phyloP scores from a whole-genome alignment of 2,113 vertebrate genomes.

The Sitta europaea region DNA sequence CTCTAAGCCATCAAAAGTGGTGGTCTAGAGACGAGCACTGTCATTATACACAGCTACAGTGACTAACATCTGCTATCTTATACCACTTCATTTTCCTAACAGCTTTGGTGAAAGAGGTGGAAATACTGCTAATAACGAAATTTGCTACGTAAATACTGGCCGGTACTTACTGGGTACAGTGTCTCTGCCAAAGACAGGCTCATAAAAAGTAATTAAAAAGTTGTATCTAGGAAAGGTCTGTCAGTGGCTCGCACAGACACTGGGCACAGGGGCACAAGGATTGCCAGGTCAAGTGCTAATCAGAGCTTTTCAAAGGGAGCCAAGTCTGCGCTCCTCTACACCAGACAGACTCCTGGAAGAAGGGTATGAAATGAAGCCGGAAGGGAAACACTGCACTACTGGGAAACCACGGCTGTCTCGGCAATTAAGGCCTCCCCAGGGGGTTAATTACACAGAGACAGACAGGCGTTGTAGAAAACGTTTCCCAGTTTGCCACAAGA shows the following conservation, averaged over 20 bases:
- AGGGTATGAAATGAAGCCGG: conserved; percentile 24
- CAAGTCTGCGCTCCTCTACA: conserved; percentile 24
- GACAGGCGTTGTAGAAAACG: neutral
- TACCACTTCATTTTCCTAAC: neutral
- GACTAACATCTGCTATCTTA: neutral
- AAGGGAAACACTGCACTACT: conserved; percentile 30
- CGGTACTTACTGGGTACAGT: neutral
- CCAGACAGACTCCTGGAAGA: neutral
- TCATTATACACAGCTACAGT: neutral
- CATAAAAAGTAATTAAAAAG: conserved; percentile 3
- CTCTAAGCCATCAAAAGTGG: fast-evolving
- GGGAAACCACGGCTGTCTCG: neutral
- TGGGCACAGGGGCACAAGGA: neutral
- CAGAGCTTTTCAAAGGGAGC: conserved; percentile 43
- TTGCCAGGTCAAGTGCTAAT: conserved; percentile 26
- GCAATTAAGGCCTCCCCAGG: conserved; percentile 53
- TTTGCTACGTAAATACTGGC: neutral
- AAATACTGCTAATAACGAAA: neutral
- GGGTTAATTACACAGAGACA: conserved; percentile 56
- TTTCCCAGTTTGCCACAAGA: neutral
- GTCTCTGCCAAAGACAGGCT: neutral
- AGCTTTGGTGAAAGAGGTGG: neutral
- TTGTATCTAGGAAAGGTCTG: neutral
- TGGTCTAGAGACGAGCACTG: fast-evolving
- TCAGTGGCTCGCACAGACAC: neutral